Conservation (phyloP, 2,888 invertebrate species). For the Oscheius sp. region DNA sequence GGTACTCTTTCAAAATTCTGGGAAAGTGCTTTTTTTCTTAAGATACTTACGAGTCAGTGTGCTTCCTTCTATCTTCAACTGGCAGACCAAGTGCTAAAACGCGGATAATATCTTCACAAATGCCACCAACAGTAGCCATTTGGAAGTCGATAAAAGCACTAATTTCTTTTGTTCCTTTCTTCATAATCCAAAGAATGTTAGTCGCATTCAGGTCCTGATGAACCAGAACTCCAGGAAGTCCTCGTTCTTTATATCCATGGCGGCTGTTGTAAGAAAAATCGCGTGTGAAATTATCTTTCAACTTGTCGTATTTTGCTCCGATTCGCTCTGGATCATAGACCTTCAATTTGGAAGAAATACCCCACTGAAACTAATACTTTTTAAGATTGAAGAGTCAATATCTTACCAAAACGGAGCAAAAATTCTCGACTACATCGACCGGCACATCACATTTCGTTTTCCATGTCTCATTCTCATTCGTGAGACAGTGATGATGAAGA, state of each 20-base stretch:
- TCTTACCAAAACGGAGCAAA: constrained; percentile 5
- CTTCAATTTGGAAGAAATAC: background rate
- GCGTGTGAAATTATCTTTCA: constrained; percentile 6
- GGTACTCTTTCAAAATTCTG: constrained; percentile 12
- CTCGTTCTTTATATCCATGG: constrained; percentile 1
- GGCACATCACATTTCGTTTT: background rate
- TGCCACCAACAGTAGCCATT: constrained; percentile 21
- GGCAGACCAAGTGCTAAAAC: constrained; percentile 12
- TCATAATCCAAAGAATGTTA: constrained; percentile 24
- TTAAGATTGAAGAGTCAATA: background rate
- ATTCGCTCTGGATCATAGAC: background rate
- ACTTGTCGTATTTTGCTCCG: background rate
- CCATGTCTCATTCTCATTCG: background rate
- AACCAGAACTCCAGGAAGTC: constrained; percentile 9
- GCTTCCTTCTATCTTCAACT: constrained; percentile 1
- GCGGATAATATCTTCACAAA: constrained; percentile 22
- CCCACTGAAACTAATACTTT: constrained; percentile 1
- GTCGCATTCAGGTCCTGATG: constrained; percentile 22
- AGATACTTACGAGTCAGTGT: background rate
- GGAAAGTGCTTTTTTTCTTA: background rate
- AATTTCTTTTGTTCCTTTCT: constrained; percentile 5
- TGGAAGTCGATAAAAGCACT: constrained; percentile 29
- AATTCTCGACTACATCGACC: constrained; percentile 13
- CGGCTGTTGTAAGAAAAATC: background rate
- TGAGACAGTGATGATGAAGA: constrained; percentile 5